A percentile compares a stretch with the other conserved stretches of the same genome.
Evolutionary conservation across 2,113 vertebrate genomes (phyloP).

Genomic region (Petaurus breviceps): DNA sequence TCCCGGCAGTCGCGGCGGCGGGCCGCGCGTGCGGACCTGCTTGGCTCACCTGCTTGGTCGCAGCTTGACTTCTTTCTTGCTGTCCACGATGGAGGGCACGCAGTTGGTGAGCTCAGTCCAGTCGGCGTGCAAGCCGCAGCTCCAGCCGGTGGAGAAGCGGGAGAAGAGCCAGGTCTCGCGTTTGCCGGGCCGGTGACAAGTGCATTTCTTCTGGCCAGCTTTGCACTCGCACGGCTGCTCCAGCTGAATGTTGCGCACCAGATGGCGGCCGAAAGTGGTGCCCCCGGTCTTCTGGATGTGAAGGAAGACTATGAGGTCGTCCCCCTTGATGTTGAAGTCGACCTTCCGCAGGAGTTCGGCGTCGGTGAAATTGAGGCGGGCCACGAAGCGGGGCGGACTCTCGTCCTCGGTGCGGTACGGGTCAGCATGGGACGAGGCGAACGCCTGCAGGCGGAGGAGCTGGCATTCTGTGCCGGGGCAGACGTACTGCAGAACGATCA

Average conservation of each 20-base stretch:
- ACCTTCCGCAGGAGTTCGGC: slow-evolving; percentile 88
- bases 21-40: slow-evolving; percentile 79
- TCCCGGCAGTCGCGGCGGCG: rapidly evolving
- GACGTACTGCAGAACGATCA: slow-evolving; percentile 95
- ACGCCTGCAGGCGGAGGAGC: slow-evolving; percentile 86
- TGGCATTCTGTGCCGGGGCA: slow-evolving; percentile 94
- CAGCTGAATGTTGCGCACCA: slow-evolving; percentile 96
- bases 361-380: slow-evolving; percentile 93
- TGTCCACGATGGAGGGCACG: slow-evolving; percentile 92
- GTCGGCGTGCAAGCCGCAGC: slow-evolving; percentile 94
- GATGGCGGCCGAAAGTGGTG: slow-evolving; percentile 93
- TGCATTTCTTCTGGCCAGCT: slow-evolving; percentile 98
- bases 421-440: slow-evolving; percentile 86
- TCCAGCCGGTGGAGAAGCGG: slow-evolving; percentile 95
- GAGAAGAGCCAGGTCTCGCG: slow-evolving; percentile 97
- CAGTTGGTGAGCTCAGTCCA: slow-evolving; percentile 97
- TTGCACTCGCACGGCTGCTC: slow-evolving; percentile 96
- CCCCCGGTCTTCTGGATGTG: slow-evolving; percentile 98
- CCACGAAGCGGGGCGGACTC: slow-evolving; percentile 90
- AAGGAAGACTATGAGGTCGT: slow-evolving; percentile 96
- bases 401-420: slow-evolving; percentile 94
- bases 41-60: slow-evolving; percentile 91
- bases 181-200: slow-evolving; percentile 95
- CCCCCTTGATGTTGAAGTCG: slow-evolving; percentile 95
- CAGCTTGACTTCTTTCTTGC: slow-evolving; percentile 83